Base-by-base conservation (phyloP, 1,140 invertebrate genomes). In the Helicorthomorpha holstii region DNA sequence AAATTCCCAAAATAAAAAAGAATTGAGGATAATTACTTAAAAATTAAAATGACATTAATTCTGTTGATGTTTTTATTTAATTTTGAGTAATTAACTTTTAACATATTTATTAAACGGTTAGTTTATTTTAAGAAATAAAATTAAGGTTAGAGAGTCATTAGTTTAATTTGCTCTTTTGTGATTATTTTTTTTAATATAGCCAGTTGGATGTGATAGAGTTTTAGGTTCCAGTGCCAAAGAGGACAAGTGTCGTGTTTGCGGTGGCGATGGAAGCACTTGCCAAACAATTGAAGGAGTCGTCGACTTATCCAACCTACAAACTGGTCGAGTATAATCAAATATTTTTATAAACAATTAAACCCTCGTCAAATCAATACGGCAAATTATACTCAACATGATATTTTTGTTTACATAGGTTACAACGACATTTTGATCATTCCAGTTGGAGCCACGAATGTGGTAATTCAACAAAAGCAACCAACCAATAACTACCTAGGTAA, bases 401-500 rank as follows among this genome's bases (percentile, higher is more conserved):
- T 52, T 48, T 47, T 53, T 46, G 34, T 49, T 4, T 7, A 51
- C 25, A 57, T 65, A 82, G 87, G 92, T 21, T 98, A 98, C 71
- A 89, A 92, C 64, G 88, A 96, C 64, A 79, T 97, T 56, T 70
- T 96, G 22, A 69, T 92, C 10, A 85, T 98, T 55, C 94, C 95
- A 0, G 71, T 78, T 57, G 93, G 93, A n/a, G 89, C 93, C 0
- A 96, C 90, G 1, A 92, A 90, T 62, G 87, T 98, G 57, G 70
- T 75, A 22, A 80, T 98, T 46, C 73, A 76, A 56, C 93, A 98
- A 74, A 57, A 66, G 0, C 63, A 67, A 34, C 75, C 83, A 0
- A 94, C 89, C 0, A 89, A 86, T 61, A 98, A 98, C 69, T 96
- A 94, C 65, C 69, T 98, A 54, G 91, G 86, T 90, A 73, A 73